Base-by-base conservation (phyloP, 2,888 invertebrate species). In the Cancer borealis region DNA sequence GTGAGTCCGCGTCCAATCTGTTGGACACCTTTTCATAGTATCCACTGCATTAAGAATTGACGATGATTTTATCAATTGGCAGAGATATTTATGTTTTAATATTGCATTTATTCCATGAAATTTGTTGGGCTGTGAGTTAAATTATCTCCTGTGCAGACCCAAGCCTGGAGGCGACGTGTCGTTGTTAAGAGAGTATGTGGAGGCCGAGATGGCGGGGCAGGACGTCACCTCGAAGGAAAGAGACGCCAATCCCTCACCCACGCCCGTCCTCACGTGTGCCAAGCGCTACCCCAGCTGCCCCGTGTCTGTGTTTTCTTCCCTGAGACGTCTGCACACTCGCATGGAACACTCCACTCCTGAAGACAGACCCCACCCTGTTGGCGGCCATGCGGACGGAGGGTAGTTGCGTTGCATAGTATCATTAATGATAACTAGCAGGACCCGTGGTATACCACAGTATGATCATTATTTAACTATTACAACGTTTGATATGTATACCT, bases 111-210 rank as follows among this genome's bases (percentile, higher is more conserved):
- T 39, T 39, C 39, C 39, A 39, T 39, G 39, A 39, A 39, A 39
- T 39, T 39, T 39, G 39, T 39, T 1, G 2, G 39, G 39, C 39
- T 39, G 39, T 2, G 39, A 39, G 39, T 39, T 39, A 39, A 39
- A 39, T 39, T 2, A n/a, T 39, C 39, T 39, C 39, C 54, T 14
- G 8, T 14, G 54, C 92, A 94, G 94, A 1, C 94, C 94, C 39
- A 94, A 94, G 45, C 92, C 88, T n/a, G 94, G 94, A 2, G 92
- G 84, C 45, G 46, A 94, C 89, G 60, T 73, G 79, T 90, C 84
- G 3, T 5, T 94, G 14, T 90, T 94, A 14, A 90, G 92, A 17
- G 94, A 92, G 26, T 94, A 94, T 92, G 79, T 92, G 21, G 46
- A 88, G 54, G 94, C 94, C 6, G 92, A 94, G 66, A 87, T 91